A percentile compares a stretch with the other conserved stretches of the same genome.
Evolutionary conservation across 2,888 invertebrate genomes (phyloP).

Genomic region (Ectobius pallidus): DNA sequence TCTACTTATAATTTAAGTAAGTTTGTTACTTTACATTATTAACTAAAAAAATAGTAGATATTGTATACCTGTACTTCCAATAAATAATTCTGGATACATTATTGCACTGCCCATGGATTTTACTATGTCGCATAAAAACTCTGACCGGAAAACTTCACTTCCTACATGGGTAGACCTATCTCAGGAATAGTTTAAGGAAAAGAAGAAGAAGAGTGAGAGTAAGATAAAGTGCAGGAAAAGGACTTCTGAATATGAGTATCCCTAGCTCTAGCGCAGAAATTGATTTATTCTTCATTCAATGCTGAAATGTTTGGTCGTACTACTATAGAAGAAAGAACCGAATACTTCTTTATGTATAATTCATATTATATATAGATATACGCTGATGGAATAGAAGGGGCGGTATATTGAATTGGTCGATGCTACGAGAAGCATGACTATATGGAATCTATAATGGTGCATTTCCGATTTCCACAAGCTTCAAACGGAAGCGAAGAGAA

Average conservation of each 20-base stretch:
- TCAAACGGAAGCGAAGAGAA: background rate
- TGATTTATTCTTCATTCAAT: constrained; percentile 17
- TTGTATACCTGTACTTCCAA: too few species aligned
- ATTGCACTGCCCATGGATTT: too few species aligned
- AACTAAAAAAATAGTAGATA: too few species aligned
- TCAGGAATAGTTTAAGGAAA: too few species aligned
- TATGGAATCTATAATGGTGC: constrained; percentile 24
- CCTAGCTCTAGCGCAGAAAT: background rate
- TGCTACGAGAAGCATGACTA: background rate
- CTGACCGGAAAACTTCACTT: too few species aligned
- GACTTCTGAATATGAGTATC: background rate
- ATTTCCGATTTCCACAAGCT: constrained; percentile 21
- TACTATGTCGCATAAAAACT: too few species aligned
- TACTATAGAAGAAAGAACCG: background rate
- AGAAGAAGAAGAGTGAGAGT: too few species aligned
- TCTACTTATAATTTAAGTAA: too few species aligned
- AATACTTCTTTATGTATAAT: constrained; percentile 30
- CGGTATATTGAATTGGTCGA: constrained; percentile 22
- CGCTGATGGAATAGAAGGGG: constrained; percentile 8
- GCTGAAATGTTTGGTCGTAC: background rate
- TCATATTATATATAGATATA: constrained; percentile 28
- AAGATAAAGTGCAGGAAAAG: too few species aligned
- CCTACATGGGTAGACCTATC: too few species aligned
- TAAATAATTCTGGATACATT: too few species aligned
- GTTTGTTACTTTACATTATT: too few species aligned